A percentile compares a stretch with the other conserved stretches of the same genome.
phyloP scores from a whole-genome alignment of 2,797 vertebrate species.

The Eremophila alpestris region DNA sequence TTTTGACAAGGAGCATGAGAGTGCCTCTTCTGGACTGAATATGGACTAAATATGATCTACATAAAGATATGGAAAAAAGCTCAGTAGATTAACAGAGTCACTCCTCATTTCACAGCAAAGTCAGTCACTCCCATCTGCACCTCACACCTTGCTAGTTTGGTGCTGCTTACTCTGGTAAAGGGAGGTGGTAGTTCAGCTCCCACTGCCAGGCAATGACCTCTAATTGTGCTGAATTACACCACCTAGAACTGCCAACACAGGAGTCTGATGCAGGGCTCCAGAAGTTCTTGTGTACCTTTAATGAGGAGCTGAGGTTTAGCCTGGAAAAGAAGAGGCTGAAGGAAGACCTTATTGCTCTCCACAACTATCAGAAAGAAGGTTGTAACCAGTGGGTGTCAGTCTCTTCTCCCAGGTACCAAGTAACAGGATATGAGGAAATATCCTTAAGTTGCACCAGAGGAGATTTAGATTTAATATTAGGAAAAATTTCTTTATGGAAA shows the following conservation, averaged over 20 bases:
- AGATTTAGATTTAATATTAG: background rate
- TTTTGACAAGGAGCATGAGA: background rate
- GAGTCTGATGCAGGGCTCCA: background rate
- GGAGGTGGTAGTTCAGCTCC: background rate
- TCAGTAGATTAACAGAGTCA: background rate
- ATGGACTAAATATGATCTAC: background rate
- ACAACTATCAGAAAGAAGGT: background rate
- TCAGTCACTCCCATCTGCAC: background rate
- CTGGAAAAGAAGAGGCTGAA: background rate
- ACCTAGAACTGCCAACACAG: background rate
- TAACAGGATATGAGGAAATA: background rate
- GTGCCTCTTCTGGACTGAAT: background rate
- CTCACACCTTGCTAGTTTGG: background rate
- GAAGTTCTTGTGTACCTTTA: background rate
- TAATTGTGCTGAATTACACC: background rate
- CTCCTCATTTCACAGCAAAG: background rate
- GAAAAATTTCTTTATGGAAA: background rate
- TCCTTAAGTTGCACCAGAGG: background rate
- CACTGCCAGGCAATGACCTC: background rate
- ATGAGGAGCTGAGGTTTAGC: background rate
- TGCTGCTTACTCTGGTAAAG: background rate
- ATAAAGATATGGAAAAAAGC: background rate
- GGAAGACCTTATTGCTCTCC: background rate
- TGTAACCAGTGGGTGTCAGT: no score
- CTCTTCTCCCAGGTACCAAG: background rate